Base-by-base conservation (phyloP, 2,797 vertebrate genomes). In the Mastacembelus armatus region DNA sequence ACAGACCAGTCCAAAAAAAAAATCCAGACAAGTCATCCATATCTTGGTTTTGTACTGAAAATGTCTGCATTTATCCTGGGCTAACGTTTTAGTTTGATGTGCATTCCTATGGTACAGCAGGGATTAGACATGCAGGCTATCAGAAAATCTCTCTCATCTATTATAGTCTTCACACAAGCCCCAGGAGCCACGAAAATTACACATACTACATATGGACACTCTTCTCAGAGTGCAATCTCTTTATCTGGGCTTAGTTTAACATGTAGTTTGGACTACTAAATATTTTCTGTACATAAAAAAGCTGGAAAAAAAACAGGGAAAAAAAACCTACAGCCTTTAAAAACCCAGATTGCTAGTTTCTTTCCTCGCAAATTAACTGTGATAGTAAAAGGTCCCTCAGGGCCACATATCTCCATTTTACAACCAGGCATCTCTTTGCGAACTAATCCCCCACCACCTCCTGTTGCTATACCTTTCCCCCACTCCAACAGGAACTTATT, bases 101-200 rank as follows among this genome's bases (percentile, higher is more conserved):
- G 26, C 19, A 38, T 47, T 39, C 39, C 45, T 36, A 12, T 55
- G 44, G 54, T 15, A 40, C 66, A 48, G 30, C 27, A 12, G 45
- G 40, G 66, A 71, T 80, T 47, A 63, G 52, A 60, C 29, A 19
- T 19, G 52, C 78, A 68, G 76, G 71, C 74, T 30, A 64, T 70
- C 40, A 45, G 70, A 50, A 70, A 70, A 71, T 65, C 72, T 74
- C 40, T 22, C 22, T 29, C 40, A 64, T 83, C 71, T 57, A 61
- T 70, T 56, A 80, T 54, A 44, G 54, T n/a, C 47, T 49, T 63
- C 26, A 61, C 44, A 57, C 35, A 21, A 38, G 10, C 33, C 33
- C 51, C 47, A 16, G 30, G 55, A 71, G 63, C 35, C 56, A 56
- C 7, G 18, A 26, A 49, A 59, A 4, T 56, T 5, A 78, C 48